phyloP scores from a whole-genome alignment of 2,113 vertebrate genomes.

The Oriolus oriolus region DNA sequence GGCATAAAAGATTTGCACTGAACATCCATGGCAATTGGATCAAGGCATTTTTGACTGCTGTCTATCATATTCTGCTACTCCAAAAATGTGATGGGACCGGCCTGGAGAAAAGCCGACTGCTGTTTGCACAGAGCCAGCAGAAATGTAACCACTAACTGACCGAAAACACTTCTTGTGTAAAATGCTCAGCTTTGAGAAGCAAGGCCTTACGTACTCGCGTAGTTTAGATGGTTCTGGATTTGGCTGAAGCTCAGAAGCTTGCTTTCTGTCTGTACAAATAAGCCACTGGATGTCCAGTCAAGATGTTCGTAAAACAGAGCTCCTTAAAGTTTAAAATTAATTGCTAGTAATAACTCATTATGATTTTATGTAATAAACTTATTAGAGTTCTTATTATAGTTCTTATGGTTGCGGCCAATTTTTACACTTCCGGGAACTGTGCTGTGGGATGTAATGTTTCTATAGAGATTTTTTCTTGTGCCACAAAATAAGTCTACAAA shows the following conservation, averaged over 20 bases:
- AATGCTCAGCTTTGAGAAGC: not conserved
- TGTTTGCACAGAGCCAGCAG: not conserved
- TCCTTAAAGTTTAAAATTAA: not conserved
- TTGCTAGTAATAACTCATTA: conserved; percentile 2
- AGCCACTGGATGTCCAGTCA: not conserved
- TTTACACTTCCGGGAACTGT: conserved; percentile 50
- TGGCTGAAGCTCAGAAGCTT: not conserved
- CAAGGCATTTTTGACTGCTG: not conserved
- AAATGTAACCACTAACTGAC: not conserved
- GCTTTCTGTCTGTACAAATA: not conserved
- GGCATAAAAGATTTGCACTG: not conserved
- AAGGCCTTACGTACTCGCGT: not conserved
- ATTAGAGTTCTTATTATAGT: not conserved
- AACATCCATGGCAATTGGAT: not conserved
- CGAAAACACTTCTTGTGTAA: not conserved
- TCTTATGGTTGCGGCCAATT: not conserved
- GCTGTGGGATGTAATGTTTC: not conserved
- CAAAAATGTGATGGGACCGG: not conserved
- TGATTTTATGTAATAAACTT: conserved; percentile 1
- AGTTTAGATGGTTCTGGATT: not conserved
- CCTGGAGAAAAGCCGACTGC: not conserved
- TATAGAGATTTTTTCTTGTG: conserved; percentile 1
- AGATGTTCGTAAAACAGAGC: not conserved
- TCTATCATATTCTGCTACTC: not conserved
- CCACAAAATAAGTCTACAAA: conserved; percentile 15